Evolutionary conservation across 2,888 invertebrate species (phyloP).

Genomic region (Pollenia griseotomentosa): DNA sequence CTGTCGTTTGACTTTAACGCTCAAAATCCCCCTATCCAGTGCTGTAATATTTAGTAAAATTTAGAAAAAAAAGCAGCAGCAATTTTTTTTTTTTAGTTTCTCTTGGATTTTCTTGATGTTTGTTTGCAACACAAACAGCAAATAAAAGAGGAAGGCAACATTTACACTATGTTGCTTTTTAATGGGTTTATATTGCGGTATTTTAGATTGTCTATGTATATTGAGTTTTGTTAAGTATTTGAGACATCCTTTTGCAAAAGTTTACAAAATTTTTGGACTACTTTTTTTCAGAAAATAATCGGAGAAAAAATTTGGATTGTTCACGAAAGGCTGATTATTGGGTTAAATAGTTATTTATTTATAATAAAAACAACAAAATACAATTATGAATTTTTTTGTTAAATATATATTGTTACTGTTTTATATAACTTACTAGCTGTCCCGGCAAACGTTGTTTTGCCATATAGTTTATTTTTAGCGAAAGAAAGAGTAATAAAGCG

Average conservation of each 20-base stretch:
- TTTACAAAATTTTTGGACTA: background rate
- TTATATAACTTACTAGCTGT: too few relatives aligned
- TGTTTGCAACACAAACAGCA: too few relatives aligned
- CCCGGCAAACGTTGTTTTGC: too few relatives aligned
- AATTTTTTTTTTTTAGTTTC: conserved; percentile 1
- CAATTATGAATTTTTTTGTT: too few relatives aligned
- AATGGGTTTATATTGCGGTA: background rate
- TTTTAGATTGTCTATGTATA: background rate
- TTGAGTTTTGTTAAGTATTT: background rate
- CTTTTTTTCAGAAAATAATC: too few relatives aligned
- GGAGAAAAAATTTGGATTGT: too few relatives aligned
- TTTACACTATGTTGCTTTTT: conserved; percentile 22
- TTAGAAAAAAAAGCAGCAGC: background rate
- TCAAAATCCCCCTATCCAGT: background rate
- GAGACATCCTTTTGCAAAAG: background rate
- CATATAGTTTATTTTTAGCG: too few relatives aligned
- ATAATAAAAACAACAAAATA: too few relatives aligned
- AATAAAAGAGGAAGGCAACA: background rate
- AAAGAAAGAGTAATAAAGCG: too few relatives aligned
- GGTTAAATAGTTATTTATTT: too few relatives aligned
- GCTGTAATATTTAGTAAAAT: background rate
- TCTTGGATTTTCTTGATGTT: background rate
- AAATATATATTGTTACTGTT: too few relatives aligned
- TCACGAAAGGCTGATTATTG: too few relatives aligned
- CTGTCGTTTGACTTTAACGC: conserved; percentile 30